A percentile compares a stretch with the other conserved stretches of the same genome.
phyloP scores from a whole-genome alignment of 2,888 invertebrate genomes.

The Tuberolachnus salignus region DNA sequence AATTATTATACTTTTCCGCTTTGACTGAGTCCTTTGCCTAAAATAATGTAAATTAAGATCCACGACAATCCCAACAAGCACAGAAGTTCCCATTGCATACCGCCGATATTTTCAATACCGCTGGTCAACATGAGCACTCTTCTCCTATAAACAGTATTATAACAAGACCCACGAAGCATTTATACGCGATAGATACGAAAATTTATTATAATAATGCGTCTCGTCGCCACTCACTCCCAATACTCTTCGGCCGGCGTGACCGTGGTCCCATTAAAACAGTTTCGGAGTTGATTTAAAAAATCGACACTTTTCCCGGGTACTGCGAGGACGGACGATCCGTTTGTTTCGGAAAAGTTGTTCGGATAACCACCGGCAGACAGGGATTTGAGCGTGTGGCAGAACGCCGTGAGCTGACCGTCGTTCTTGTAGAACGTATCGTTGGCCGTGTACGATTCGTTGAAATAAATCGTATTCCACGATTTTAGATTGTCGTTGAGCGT shows the following conservation, averaged over 20 bases:
- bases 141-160: conserved; percentile 11
- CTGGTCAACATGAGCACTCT: conserved; percentile 69
- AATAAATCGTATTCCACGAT: background rate
- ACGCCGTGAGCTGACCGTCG: background rate
- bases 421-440: background rate
- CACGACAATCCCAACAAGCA: conserved; percentile 72
- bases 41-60: conserved; percentile 73
- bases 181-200: background rate
- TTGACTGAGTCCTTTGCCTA: conserved; percentile 76
- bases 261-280: conserved; percentile 19
- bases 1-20: conserved; percentile 71
- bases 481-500: background rate
- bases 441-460: background rate
- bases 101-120: conserved; percentile 70
- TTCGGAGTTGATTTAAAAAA: conserved; percentile 5
- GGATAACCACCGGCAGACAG: background rate
- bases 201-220: background rate
- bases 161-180: background rate
- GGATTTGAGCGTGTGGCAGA: conserved; percentile 8
- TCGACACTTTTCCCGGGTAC: background rate
- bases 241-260: conserved; percentile 68
- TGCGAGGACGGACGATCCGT: background rate
- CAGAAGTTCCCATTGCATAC: conserved; percentile 73
- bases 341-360: background rate
- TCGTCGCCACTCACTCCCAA: conserved; percentile 66